Evolutionary conservation across 2,113 vertebrate species (phyloP), one percentile per base, ranked within the genome.

Genomic region (Sinocyclocheilus maitianheensis): DNA sequence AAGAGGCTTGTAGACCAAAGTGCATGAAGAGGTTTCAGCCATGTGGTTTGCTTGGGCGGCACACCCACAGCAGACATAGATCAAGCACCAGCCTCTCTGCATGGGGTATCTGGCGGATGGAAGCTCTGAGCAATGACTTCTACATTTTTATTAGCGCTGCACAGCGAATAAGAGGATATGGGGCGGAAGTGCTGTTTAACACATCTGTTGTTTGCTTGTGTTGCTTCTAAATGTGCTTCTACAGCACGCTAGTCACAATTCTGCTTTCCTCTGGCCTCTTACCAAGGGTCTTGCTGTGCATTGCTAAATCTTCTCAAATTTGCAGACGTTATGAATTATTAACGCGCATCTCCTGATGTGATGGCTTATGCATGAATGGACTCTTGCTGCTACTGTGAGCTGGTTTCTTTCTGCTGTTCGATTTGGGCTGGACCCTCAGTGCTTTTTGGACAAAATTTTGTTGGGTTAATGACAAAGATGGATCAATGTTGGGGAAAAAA

Each of bases 301-400:
- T 46, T 13, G 9, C 63, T 13, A 53, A 71, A 53, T 71, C 46
- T 24, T 51, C 48, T 60, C n/a, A 46, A 48, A 48, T 80, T 13
- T 20, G 10, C 48, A 30, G 22, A 58, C 4, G 34, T 4, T 46
- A 46, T 81, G 53, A 74, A 86, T 74, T 63, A 90, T 86, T 83
- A 77, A 91, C 74, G 48, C 30, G 6, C 51, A 55, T 87, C 30
- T 72, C 87, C 79, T 86, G 46, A 88, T 82, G 69, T 76, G 51
- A n/a, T 34, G n/a, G 67, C 63, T 86, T 16, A 63, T 86, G 81
- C 55, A 75, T 87, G 53, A 77, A 24, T 78, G 83, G 76, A 77
- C 37, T 20, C 22, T 34, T n/a, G 6, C 58, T 62, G 55, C 40
- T 63, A 20, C 67, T 83, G 55, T 77, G 24, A 63, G 75, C 65